Percentiles rank a stretch among this genome's conserved stretches.
Evolutionary conservation across 2,797 vertebrate species (phyloP).

Genomic region (Microctenopoma lineatum): DNA sequence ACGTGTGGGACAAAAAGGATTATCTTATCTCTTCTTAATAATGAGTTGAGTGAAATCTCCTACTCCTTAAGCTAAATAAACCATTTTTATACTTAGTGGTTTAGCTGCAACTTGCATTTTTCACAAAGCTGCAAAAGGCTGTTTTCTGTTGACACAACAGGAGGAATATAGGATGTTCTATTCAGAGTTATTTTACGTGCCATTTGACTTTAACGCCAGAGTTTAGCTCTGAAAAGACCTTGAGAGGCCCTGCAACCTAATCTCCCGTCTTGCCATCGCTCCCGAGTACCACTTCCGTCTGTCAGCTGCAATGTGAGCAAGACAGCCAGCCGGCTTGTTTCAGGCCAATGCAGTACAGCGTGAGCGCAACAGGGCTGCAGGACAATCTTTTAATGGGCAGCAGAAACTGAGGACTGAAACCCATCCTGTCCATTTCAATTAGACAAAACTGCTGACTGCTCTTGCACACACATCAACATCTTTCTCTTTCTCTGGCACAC

Average conservation of each 20-base stretch:
- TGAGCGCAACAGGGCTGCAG: slow-evolving; percentile 39
- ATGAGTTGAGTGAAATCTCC: not conserved
- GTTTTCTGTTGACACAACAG: not conserved
- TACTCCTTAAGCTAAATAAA: not conserved
- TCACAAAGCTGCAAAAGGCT: not conserved
- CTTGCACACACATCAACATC: slow-evolving; percentile 16
- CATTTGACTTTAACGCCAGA: slow-evolving; percentile 7
- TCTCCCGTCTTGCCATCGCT: slow-evolving; percentile 52
- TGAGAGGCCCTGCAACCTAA: slow-evolving; percentile 45
- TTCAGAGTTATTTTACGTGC: slow-evolving; percentile 15
- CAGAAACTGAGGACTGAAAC: slow-evolving; percentile 40
- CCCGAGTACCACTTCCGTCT: slow-evolving; percentile 50
- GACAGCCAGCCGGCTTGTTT: slow-evolving; percentile 29
- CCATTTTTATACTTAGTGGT: not conserved
- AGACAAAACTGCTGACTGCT: slow-evolving; percentile 70
- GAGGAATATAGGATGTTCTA: not conserved
- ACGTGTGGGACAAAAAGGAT: too few species aligned
- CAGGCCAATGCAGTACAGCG: slow-evolving; percentile 36
- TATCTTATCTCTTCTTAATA: too few species aligned
- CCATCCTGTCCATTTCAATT: slow-evolving; percentile 76
- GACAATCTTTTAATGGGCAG: slow-evolving; percentile 73
- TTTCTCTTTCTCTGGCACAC: slow-evolving; percentile 22
- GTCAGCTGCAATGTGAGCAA: slow-evolving; percentile 35
- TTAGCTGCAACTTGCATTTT: not conserved
- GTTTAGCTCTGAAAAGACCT: slow-evolving; percentile 9